These are phyloP conservation scores for Metridium senile DNA, from an alignment of 92 coral and sea anemone genomes.

Conservation along the genomic window DNA sequence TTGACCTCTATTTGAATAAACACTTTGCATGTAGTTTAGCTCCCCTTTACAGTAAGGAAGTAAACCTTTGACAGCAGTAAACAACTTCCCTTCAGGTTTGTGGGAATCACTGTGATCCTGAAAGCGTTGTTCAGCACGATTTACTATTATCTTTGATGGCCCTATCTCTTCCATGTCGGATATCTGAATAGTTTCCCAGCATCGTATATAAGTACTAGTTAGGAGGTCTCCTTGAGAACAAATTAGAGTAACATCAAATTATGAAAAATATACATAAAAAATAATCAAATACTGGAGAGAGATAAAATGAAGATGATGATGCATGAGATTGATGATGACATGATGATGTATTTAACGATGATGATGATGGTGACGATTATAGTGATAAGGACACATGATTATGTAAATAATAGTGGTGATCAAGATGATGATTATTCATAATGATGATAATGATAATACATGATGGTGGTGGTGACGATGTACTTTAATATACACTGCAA, in stretches of 20 bases:
- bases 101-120: background rate
- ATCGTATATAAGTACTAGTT: slow-evolving; percentile 40
- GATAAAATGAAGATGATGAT: background rate
- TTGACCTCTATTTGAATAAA: slow-evolving; percentile 11
- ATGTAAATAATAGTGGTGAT: too few species aligned
- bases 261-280: background rate
- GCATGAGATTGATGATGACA: background rate
- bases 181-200: slow-evolving; percentile 65
- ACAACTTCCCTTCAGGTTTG: slow-evolving; percentile 12
- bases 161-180: slow-evolving; percentile 42
- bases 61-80: slow-evolving; percentile 38
- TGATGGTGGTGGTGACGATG: background rate
- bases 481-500: background rate
- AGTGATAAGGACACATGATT: too few species aligned
- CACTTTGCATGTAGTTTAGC: slow-evolving; percentile 6
- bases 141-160: slow-evolving; percentile 35
- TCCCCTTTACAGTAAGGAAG: slow-evolving; percentile 40
- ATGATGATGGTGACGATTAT: too few species aligned
- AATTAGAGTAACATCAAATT: background rate
- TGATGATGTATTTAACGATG: background rate
- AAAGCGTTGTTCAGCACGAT: slow-evolving; percentile 32
- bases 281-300: too few species aligned
- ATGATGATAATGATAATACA: too few species aligned
- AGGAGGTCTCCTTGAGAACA: slow-evolving; percentile 21
- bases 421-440: too few species aligned